Evolutionary conservation across 2,888 invertebrate species (phyloP), one percentile per base, ranked within the genome.

Genomic region (Didymodactylos carnosus): DNA sequence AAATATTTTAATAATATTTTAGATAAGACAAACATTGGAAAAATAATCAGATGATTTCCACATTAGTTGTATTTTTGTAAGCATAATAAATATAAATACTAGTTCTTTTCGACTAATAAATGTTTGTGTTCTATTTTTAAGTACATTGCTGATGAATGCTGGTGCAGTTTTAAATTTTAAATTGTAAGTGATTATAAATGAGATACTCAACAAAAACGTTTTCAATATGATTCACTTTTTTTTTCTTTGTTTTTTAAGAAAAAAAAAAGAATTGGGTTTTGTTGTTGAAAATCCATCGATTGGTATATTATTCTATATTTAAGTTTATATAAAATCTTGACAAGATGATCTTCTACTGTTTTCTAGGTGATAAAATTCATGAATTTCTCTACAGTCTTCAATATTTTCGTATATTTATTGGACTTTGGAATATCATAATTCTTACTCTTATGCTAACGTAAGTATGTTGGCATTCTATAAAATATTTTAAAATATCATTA

Each of bases 361-460:
- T 77, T 76, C 27, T 77, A 80, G 84, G 83, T 72, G 82, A 82
- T 77, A 81, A 82, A 77, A 78, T 84, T 19, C 77, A 83, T 53
- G 83, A 84, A 71, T 84, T 84, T 75, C 78, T 84, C 27, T 79
- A 80, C 39, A 83, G 83, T 76, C 78, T 84, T 35, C 80, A 81
- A 53, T 82, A 82, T 77, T 82, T 84, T 77, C 77, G 84, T 40
- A 81, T 84, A 53, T 84, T 84, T 78, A 84, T 84, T 76, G 82
- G 80, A 39, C 73, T 84, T 75, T 83, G 84, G 84, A 84, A 84
- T 77, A 75, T 84, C 35, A 82, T 84, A 77, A 79, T 84, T 70
- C 82, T 84, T 78, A 81, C 84, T 77, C 79, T 83, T 73, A 84
- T 84, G 84, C 77, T 84, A 70, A 80, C 82, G 82, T 84, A 79